Conservation (phyloP, 1,140 invertebrate species). For the Leptestheria dahalacensis region DNA sequence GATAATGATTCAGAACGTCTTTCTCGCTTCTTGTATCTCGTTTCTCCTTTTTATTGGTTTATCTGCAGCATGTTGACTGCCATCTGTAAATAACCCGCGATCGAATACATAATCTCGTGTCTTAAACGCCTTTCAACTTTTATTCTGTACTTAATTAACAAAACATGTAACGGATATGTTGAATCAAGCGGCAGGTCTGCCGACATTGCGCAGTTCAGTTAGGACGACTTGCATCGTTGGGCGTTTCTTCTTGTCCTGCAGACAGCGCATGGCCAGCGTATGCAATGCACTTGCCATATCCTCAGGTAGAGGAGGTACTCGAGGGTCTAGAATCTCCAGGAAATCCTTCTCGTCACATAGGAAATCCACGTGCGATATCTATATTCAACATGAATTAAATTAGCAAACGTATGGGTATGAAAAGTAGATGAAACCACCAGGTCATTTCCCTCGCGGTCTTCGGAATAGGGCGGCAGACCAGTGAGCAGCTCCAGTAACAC, state of each 20-base stretch:
- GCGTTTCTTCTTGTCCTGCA: conserved; percentile 29
- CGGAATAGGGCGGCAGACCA: conserved; percentile 42
- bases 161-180: background rate
- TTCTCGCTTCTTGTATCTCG: too few relatives aligned
- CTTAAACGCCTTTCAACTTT: too few relatives aligned
- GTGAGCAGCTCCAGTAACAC: conserved; percentile 30
- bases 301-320: conserved; percentile 19
- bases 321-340: conserved; percentile 22
- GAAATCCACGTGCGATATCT: conserved; percentile 24
- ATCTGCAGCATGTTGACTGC: too few relatives aligned
- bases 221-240: conserved; percentile 19
- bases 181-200: background rate
- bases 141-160: background rate
- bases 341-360: conserved; percentile 23
- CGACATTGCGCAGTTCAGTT: background rate
- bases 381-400: too few relatives aligned
- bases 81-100: too few relatives aligned
- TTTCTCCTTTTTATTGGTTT: too few relatives aligned
- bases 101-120: too few relatives aligned
- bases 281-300: conserved; percentile 24
- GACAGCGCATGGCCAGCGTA: conserved; percentile 23
- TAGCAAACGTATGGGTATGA: too few relatives aligned
- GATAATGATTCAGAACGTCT: too few relatives aligned
- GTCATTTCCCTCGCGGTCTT: conserved; percentile 33
- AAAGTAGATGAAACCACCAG: conserved; percentile 26